phyloP scores from a whole-genome alignment of 30 jellyfish, hydroid and myxozoan species.

The Turritopsis rubra region DNA sequence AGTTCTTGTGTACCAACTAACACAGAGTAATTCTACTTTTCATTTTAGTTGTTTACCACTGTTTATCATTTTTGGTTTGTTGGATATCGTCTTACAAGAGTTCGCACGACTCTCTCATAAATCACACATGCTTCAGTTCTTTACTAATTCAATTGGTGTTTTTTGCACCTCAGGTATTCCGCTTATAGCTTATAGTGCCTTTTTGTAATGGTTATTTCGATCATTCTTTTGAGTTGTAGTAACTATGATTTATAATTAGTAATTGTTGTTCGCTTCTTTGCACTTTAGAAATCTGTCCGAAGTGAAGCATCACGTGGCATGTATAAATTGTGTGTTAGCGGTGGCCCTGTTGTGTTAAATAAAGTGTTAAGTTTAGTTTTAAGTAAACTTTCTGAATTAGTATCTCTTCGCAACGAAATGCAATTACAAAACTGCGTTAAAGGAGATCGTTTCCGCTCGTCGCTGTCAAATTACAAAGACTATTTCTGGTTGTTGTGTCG shows the following conservation, averaged over 20 bases:
- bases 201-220: no score
- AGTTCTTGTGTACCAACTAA: no score
- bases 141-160: conserved; percentile 63
- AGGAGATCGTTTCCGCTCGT: neutral
- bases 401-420: conserved; percentile 23
- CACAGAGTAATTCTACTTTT: neutral
- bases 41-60: conserved; percentile 83
- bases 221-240: no score
- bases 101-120: conserved; percentile 50
- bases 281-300: conserved; percentile 86
- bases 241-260: no score
- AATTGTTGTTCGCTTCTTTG: neutral
- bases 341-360: conserved; percentile 42
- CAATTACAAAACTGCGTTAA: conserved; percentile 14
- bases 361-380: conserved; percentile 53
- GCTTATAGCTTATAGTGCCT: neutral
- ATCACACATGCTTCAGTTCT: conserved; percentile 45
- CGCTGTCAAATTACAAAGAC: conserved; percentile 71
- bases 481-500: conserved; percentile 93
- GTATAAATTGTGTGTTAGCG: conserved; percentile 90
- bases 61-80: conserved; percentile 82
- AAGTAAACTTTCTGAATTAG: conserved; percentile 55
- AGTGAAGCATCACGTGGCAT: conserved; percentile 98
- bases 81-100: conserved; percentile 65
- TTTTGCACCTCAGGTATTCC: conserved; percentile 76